These are phyloP conservation scores for Novumbra hubbsi DNA, from an alignment of 2,797 vertebrate species.

Conservation along the genomic window DNA sequence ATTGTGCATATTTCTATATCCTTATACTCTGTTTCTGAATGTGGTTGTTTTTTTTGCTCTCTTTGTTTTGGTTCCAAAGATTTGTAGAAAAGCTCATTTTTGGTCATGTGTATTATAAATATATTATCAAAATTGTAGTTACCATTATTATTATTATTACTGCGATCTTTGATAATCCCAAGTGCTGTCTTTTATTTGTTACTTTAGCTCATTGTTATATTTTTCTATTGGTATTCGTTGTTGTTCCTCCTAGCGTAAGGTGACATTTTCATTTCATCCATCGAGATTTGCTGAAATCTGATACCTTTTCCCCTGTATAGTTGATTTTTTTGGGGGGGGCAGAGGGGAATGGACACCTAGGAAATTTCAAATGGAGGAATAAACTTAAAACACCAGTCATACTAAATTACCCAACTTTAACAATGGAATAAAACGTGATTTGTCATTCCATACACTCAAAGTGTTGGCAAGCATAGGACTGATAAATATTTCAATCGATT, in stretches of 20 bases:
- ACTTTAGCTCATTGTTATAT: constrained; percentile 51
- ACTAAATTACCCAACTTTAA: constrained; percentile 8
- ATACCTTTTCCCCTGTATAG: constrained; percentile 14
- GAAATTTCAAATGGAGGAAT: constrained; percentile 13
- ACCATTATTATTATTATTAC: constrained; percentile 60
- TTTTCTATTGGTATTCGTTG: constrained; percentile 44
- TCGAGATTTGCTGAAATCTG: constrained; percentile 1
- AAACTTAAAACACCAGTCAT: constrained; percentile 44
- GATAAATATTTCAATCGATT: constrained; percentile 42
- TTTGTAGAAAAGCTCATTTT: constrained; percentile 78
- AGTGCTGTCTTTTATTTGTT: constrained; percentile 62
- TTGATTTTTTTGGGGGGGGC: constrained; percentile 30
- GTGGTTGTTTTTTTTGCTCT: constrained; percentile 69
- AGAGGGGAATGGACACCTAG: constrained; percentile 30
- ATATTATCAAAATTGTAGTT: constrained; percentile 55
- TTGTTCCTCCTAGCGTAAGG: constrained; percentile 50
- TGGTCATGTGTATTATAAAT: constrained; percentile 67
- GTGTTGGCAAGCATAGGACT: constrained; percentile 39
- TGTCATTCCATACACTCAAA: constrained; percentile 20
- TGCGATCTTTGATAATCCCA: constrained; percentile 62
- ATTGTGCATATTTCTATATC: constrained; percentile 75
- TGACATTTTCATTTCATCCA: constrained; percentile 39
- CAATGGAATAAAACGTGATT: not conserved
- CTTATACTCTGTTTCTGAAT: constrained; percentile 71
- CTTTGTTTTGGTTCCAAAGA: constrained; percentile 76